phyloP scores from a whole-genome alignment of 2,113 vertebrate genomes.

The Chlamydotis undulata region DNA sequence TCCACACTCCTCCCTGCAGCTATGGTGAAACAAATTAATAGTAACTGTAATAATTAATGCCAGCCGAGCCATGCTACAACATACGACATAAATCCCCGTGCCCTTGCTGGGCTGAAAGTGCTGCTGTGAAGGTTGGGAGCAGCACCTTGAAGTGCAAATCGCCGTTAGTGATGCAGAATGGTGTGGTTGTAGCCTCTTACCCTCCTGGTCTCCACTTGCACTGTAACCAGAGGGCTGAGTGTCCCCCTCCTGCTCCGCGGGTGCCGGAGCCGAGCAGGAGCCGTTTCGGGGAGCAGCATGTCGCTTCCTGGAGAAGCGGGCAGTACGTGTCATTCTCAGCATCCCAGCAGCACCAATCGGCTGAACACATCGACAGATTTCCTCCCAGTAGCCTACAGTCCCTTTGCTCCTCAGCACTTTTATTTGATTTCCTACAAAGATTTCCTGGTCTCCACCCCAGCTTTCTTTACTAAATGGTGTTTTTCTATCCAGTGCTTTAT shows the following conservation, averaged over 20 bases:
- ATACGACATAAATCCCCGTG: neutral
- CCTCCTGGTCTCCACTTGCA: neutral
- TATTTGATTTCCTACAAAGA: neutral
- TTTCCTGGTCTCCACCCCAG: neutral
- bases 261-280: fast-evolving
- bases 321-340: fast-evolving
- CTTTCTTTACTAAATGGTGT: neutral
- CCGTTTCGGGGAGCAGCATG: neutral
- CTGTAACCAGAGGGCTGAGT: neutral
- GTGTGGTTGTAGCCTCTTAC: neutral
- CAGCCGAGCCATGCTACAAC: neutral
- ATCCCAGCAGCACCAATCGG: neutral
- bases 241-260: fast-evolving
- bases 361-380: neutral
- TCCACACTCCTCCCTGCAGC: neutral
- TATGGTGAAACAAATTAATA: neutral
- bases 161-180: neutral
- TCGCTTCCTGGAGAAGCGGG: neutral
- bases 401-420: neutral
- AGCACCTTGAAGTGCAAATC: neutral
- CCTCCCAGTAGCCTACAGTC: neutral
- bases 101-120: neutral
- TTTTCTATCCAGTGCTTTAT: neutral
- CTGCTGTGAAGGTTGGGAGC: neutral
- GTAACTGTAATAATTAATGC: neutral